Evolutionary conservation across 2,797 vertebrate species (phyloP).

Genomic region (Urosaurus nigricauda): DNA sequence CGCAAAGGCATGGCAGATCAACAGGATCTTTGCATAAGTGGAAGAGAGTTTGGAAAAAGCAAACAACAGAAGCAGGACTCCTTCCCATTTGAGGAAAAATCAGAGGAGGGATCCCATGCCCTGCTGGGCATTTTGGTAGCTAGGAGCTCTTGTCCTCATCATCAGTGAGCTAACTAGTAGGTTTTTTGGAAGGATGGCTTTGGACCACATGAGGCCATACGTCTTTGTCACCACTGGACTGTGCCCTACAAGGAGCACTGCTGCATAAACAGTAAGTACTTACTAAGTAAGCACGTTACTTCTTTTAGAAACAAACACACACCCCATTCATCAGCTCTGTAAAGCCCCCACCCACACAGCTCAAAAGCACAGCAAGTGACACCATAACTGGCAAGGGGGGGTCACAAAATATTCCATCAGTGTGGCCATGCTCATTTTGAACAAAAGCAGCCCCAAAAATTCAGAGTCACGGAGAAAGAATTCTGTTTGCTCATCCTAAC

Average conservation of each 20-base stretch:
- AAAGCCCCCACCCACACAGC: not conserved
- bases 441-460: not conserved
- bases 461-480: not conserved
- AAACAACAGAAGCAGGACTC: not conserved
- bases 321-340: no score
- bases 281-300: not conserved
- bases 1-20: not conserved
- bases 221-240: not conserved
- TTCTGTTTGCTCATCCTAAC: not conserved
- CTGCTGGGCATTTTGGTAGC: not conserved
- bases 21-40: not conserved
- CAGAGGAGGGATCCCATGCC: not conserved
- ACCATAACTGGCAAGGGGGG: no score
- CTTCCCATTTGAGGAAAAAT: not conserved
- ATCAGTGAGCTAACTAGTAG: not conserved
- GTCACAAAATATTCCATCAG: not conserved
- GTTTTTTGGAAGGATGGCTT: not conserved
- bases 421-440: not conserved
- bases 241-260: not conserved
- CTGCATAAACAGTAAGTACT: not conserved
- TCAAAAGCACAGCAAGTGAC: not conserved
- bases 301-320: not conserved
- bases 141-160: no score
- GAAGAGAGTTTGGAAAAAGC: not conserved
- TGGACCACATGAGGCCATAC: not conserved